Evolutionary conservation across 2,888 invertebrate genomes (phyloP), one percentile per base, ranked within the genome.

Genomic region (Pyrrhosoma nymphula): DNA sequence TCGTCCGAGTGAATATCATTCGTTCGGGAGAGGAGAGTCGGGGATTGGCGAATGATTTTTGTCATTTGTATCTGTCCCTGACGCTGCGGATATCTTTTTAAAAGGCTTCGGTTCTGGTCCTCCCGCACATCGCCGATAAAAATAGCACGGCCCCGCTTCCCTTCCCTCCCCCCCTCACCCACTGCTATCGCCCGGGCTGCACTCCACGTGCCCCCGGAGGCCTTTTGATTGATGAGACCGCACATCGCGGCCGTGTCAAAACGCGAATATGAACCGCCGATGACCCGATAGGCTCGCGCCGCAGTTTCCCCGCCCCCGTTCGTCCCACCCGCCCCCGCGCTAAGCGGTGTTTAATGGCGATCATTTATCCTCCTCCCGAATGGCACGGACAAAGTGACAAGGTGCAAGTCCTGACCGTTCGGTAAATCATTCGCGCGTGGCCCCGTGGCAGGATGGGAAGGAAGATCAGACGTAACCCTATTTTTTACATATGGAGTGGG

Each of bases 201-300:
- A 16, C 12, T 35, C 82, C 82, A 0, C 69, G 26, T 69, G 82
- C 82, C 82, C 35, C 82, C 88, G 18, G 1, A 23, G 8, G 89
- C 12, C n/a, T 56, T 60, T 56, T 89, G 89, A 89, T 89, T 89
- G 89, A 89, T 89, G 89, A 89, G 89, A 82, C 82, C 82, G 56
- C 56, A 26, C 89, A 26, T 55, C 89, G 82, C 89, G n/a, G n/a
- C 55, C 89, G 89, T 89, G 55, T 89, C 89, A 89, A 89, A 89
- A 89, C 89, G 47, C 55, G 89, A n/a, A 89, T 89, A 89, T 89
- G 89, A 89, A 89, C 55, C 89, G 55, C 55, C 89, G 89, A 89
- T 89, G 89, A 89, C 89, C 89, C 56, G 47, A 89, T 55, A 89
- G 89, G 16, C 56, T 55, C 56, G 23, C 47, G 47, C 47, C 47